Base-by-base conservation (phyloP, 2,797 vertebrate genomes). In the Cyclura pinguis region DNA sequence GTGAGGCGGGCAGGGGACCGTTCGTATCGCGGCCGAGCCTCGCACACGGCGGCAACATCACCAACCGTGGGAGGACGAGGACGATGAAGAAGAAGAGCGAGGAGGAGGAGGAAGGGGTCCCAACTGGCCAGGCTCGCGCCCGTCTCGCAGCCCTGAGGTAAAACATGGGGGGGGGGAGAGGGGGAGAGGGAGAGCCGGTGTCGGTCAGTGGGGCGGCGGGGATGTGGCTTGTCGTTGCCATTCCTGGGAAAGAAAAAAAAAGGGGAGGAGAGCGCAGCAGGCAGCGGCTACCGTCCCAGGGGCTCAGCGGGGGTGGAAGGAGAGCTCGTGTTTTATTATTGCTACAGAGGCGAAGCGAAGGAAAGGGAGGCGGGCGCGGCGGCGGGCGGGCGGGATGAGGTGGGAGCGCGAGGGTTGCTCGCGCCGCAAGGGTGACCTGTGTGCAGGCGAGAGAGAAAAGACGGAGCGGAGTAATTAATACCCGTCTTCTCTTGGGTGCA, bases 141-240 rank as follows among this genome's bases (percentile, higher is more conserved):
- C 80, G 13, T 10, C 29, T 47, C 84, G 6, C 50, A 14, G 83
- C 72, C 13, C n/a, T 77, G 84, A 69, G 89, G 92, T 88, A 57
- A 83, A 62, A 42, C 35, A 76, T 8, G 6, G 18, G 20, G 24
- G 22, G 38, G 35, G 35, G 6, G 47, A 35, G 27, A 22, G 9
- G 27, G 32, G 62, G 57, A 22, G 27, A 24, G 35, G 35, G 29
- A 16, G 83, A 62, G 59, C 73, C 80, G 64, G 38, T 82, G 59
- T 1, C 73, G 55, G 42, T 4, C 9, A 80, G n/a, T 67, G 14
- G 2, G 29, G 20, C 6, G 42, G 52, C 27, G 16, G 18, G 18
- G 29, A 47, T 47, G 42, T 47, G 18, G 27, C 55, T 18, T 32
- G 38, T 20, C 35, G 42, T 47, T 47, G 42, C 42, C 42, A 47